Evolutionary conservation across 2,113 vertebrate species (phyloP).

Genomic region (Gavialis gangeticus): DNA sequence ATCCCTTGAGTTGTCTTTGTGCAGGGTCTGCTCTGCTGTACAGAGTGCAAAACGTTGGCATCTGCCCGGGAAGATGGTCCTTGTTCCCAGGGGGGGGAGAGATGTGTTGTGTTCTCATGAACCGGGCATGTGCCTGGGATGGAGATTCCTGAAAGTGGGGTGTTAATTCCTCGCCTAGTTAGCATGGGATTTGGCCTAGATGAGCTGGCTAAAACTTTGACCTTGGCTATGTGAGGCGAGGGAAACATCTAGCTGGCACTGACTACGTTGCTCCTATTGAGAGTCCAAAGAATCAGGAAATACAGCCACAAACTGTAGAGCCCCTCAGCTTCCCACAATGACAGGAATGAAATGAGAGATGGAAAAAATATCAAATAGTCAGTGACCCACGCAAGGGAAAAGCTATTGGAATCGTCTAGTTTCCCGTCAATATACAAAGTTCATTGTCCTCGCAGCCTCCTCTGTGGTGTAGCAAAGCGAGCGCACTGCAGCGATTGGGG

Average conservation of each 20-base stretch:
- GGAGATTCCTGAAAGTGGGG: fast-evolving
- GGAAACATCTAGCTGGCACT: not conserved
- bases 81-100: not conserved
- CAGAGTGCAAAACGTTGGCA: fast-evolving
- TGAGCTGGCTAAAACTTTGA: not conserved
- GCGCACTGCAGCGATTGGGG: not conserved
- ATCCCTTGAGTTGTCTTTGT: fast-evolving
- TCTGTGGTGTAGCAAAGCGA: not conserved
- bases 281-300: not conserved
- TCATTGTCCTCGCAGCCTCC: not conserved
- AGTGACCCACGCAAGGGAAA: not conserved
- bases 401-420: not conserved
- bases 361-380: not conserved
- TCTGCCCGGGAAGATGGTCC: not conserved
- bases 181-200: not conserved
- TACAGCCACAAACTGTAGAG: not conserved
- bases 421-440: not conserved
- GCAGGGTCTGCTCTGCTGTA: too few species aligned
- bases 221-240: not conserved
- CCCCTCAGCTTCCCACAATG: not conserved
- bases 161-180: not conserved
- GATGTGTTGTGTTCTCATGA: fast-evolving
- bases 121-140: not conserved
- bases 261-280: not conserved
- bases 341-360: not conserved